Conservation (phyloP, 2,888 invertebrate species). For the Leptinotarsa peninsularis region DNA sequence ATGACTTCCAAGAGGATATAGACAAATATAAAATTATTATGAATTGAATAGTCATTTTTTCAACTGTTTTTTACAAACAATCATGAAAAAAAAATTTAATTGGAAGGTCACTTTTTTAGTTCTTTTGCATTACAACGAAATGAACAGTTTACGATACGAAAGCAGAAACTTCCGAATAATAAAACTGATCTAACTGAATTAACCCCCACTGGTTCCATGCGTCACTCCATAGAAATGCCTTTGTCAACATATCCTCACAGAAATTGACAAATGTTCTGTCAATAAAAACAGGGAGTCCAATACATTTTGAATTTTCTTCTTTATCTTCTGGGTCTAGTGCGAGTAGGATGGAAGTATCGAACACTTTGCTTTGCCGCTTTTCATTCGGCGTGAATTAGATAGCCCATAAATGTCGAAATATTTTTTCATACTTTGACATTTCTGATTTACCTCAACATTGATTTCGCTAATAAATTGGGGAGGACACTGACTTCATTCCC, state of each 20-base stretch:
- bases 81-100: no score
- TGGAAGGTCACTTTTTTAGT: no score
- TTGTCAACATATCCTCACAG: constrained; percentile 56
- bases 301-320: constrained; percentile 6
- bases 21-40: no score
- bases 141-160: background rate
- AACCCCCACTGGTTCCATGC: constrained; percentile 16
- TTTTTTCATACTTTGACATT: constrained; percentile 51
- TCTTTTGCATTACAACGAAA: background rate
- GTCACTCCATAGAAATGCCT: constrained; percentile 55
- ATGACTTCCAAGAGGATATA: no score
- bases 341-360: constrained; percentile 26
- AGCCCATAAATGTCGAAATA: constrained; percentile 62
- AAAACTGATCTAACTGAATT: background rate
- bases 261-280: constrained; percentile 55
- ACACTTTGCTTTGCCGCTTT: constrained; percentile 30
- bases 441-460: constrained; percentile 64
- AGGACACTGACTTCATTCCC: constrained; percentile 59
- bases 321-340: background rate
- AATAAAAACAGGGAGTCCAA: constrained; percentile 46
- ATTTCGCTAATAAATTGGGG: constrained; percentile 64
- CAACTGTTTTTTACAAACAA: no score
- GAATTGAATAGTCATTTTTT: no score
- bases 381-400: constrained; percentile 61
- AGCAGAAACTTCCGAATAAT: constrained; percentile 3